Evolutionary conservation across 2,888 invertebrate species (phyloP).

Genomic region (Phyllotreta striolata): DNA sequence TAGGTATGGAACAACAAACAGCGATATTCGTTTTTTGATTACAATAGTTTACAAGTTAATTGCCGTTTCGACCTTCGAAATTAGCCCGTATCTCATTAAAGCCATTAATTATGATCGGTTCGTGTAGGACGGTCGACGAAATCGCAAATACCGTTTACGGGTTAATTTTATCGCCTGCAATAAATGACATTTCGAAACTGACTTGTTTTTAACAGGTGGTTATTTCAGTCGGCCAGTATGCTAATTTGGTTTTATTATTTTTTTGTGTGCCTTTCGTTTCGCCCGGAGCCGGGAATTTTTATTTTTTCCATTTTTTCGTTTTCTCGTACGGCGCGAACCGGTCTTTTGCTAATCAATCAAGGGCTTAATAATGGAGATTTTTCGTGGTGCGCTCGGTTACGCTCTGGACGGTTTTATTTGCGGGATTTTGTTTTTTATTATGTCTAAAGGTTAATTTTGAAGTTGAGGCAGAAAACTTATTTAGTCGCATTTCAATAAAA

Average conservation of each 20-base stretch:
- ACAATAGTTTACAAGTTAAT: conserved; percentile 10
- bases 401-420: too few species aligned
- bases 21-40: not conserved
- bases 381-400: too few species aligned
- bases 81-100: conserved; percentile 30
- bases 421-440: too few species aligned
- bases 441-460: too few species aligned
- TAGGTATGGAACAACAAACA: not conserved
- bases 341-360: too few species aligned
- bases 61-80: conserved; percentile 27
- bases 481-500: too few species aligned
- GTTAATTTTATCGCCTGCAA: conserved; percentile 31
- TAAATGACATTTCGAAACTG: conserved; percentile 25
- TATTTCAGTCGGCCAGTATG: conserved; percentile 17
- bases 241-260: conserved; percentile 8
- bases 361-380: too few species aligned
- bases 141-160: conserved; percentile 26
- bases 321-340: too few species aligned
- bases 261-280: conserved; percentile 8
- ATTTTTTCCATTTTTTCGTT: not conserved
- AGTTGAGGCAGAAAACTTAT: too few species aligned
- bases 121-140: conserved; percentile 32
- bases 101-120: conserved; percentile 27
- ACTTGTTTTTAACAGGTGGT: conserved; percentile 32
- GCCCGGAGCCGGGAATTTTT: not conserved